Base-by-base conservation (phyloP, 2,888 invertebrate genomes). In the Thecophora atra region DNA sequence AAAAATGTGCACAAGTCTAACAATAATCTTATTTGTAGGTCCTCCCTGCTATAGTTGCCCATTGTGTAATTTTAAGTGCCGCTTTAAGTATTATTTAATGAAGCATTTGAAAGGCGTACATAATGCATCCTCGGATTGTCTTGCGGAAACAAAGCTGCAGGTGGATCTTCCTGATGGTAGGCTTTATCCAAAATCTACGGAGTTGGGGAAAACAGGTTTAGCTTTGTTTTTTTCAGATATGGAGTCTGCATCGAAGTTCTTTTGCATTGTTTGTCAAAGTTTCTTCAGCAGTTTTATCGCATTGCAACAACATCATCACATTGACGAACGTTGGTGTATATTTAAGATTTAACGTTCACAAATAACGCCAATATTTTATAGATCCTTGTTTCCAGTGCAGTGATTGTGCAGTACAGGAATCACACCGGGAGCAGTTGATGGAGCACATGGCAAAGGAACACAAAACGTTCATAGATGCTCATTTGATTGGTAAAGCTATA, bases 371-470 rank as follows among this genome's bases (percentile, higher is more conserved):
- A 21, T 15, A 44, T 62, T 21, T 42, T 51, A 63, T 26, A 72
- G 72, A 62, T n/a, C 60, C 60, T 17, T 28, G 28, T 21, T 69
- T 60, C 21, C 19, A 72, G 58, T 74, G 74, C 60, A 56, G 58
- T 8, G 21, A 70, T n/a, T 74, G 74, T 51, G 8, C 47, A 2
- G 62, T 67, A 51, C 56, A 70, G 26, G 71, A 70, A 15, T 69
- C 72, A 24, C 51, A 66, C 2, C 30, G 74, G 6, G 74, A 74
- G 37, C 65, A 64, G 47, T 28, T 74, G n/a, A 54, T 74, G 72
- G 74, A 74, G 37, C 74, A 74, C 42, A 37, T 74, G 63, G 74
- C 74, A 26, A 67, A 67, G 64, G 72, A 72, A 42, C 74, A 74
- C 47, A 74, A 74, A 47, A 56, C 72, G 13, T 69, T 72, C 8